phyloP scores from a whole-genome alignment of 2,888 invertebrate genomes.

The Acrobasis consociella region DNA sequence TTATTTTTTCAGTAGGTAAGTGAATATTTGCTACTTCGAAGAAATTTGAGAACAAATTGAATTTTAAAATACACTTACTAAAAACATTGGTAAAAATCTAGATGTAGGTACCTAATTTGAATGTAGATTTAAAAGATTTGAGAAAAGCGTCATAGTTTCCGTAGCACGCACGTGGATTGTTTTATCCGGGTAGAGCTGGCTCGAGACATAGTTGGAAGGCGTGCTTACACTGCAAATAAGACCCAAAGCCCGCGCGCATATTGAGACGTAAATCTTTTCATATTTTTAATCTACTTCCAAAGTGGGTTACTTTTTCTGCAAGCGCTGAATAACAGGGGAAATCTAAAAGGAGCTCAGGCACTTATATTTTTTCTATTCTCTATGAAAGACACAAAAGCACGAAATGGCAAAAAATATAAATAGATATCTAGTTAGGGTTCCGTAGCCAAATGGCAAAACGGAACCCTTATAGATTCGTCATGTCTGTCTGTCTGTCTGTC shows the following conservation, averaged over 20 bases:
- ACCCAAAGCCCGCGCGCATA: conserved; percentile 42
- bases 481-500: too few species aligned
- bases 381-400: too few species aligned
- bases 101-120: not conserved
- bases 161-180: conserved; percentile 47
- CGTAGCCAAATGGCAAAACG: too few species aligned
- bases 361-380: too few species aligned
- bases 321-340: not conserved
- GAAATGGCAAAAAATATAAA: too few species aligned
- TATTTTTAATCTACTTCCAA: conserved; percentile 30
- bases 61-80: too few species aligned
- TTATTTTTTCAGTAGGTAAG: too few species aligned
- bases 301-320: conserved; percentile 18
- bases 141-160: conserved; percentile 39
- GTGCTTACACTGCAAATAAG: conserved; percentile 61
- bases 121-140: conserved; percentile 29
- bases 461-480: too few species aligned
- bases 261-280: conserved; percentile 54
- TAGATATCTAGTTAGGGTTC: too few species aligned
- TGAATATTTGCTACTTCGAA: too few species aligned
- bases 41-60: too few species aligned
- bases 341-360: not conserved
- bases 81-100: not conserved
- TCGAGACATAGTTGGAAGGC: conserved; percentile 49
- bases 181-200: conserved; percentile 49